Evolutionary conservation across 1,140 invertebrate genomes (phyloP).

Genomic region (Chelonus insularis): DNA sequence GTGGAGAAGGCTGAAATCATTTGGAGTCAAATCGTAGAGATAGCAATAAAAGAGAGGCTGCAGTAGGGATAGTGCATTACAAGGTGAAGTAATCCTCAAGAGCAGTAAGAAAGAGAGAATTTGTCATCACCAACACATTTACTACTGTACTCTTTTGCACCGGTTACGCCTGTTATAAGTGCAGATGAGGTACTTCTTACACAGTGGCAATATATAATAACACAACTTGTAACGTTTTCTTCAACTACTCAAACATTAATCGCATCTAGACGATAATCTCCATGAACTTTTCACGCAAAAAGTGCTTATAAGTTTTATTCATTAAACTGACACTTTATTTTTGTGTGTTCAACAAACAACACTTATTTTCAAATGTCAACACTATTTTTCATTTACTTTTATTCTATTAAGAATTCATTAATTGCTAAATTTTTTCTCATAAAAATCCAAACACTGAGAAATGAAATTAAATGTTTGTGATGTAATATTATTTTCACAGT

Average conservation of each 20-base stretch:
- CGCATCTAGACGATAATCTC: no score
- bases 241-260: neutral
- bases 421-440: no score
- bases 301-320: no score
- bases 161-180: neutral
- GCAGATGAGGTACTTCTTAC: neutral
- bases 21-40: neutral
- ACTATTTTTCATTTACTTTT: no score
- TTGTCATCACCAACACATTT: constrained; percentile 17
- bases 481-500: neutral
- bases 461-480: neutral
- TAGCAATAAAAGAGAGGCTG: neutral
- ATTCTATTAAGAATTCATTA: no score
- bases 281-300: no score
- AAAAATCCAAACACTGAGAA: no score
- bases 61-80: neutral
- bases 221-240: neutral
- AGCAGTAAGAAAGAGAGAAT: constrained; percentile 3
- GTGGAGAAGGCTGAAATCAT: constrained; percentile 11
- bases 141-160: constrained; percentile 7
- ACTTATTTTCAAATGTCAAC: no score
- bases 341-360: no score
- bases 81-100: constrained; percentile 15
- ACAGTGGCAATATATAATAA: neutral
- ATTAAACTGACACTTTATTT: no score